These are phyloP conservation scores for Naso thynnoides DNA, from an alignment of 2,797 vertebrate species.

Conservation along the genomic window DNA sequence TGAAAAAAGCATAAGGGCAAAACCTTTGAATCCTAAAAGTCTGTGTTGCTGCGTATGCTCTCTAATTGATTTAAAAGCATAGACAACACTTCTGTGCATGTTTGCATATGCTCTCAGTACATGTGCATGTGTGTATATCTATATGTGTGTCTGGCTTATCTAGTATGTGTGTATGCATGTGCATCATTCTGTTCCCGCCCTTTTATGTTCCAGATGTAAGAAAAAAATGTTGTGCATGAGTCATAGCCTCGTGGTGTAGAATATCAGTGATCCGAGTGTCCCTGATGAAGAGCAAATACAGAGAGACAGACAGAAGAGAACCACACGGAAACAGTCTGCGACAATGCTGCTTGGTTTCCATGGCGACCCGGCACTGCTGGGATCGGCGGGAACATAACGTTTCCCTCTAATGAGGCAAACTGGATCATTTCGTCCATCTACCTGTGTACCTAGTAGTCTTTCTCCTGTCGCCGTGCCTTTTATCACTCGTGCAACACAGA, in stretches of 20 bases:
- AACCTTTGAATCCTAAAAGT: slow-evolving; percentile 4
- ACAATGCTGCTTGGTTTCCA: slow-evolving; percentile 80
- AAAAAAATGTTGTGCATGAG: slow-evolving; percentile 64
- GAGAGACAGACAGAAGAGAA: slow-evolving; percentile 53
- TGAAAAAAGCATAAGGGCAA: slow-evolving; percentile 22
- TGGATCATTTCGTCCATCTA: slow-evolving; percentile 79
- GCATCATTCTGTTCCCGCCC: slow-evolving; percentile 16
- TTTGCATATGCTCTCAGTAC: not conserved
- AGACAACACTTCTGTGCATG: not conserved
- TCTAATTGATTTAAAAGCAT: not conserved
- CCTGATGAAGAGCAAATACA: slow-evolving; percentile 72
- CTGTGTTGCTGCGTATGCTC: not conserved
- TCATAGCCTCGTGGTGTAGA: slow-evolving; percentile 73
- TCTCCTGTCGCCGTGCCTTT: slow-evolving; percentile 42
- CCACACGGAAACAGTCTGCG: slow-evolving; percentile 69
- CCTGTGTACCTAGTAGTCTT: slow-evolving; percentile 63
- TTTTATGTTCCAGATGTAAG: slow-evolving; percentile 63
- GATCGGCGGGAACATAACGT: slow-evolving; percentile 68
- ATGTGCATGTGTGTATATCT: not conserved
- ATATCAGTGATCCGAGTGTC: slow-evolving; percentile 73
- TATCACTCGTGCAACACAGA: slow-evolving; percentile 40
- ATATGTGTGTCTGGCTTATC: not conserved
- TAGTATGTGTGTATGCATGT: slow-evolving; percentile 7
- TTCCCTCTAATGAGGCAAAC: slow-evolving; percentile 80
- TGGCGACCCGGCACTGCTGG: slow-evolving; percentile 72